These are phyloP conservation scores for Frankliniella fusca DNA, from an alignment of 2,888 invertebrate species.

Conservation along the genomic window DNA sequence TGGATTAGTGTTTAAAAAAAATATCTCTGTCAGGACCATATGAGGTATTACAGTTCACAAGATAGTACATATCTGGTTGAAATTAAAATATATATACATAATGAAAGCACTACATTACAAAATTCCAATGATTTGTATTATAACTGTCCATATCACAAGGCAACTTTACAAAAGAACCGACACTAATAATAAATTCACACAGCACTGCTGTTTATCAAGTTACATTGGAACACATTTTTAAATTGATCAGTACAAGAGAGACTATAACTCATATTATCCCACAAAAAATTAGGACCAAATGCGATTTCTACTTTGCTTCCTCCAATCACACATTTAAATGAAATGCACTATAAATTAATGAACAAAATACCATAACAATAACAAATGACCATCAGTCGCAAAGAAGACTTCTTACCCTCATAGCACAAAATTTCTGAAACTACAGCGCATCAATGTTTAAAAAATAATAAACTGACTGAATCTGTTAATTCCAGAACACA, in stretches of 20 bases:
- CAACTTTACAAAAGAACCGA: constrained; percentile 12
- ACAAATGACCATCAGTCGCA: background rate
- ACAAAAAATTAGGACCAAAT: background rate
- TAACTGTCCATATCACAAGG: constrained; percentile 3
- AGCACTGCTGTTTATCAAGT: background rate
- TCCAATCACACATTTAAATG: background rate
- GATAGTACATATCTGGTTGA: background rate
- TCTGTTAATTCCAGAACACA: background rate
- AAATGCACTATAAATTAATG: background rate
- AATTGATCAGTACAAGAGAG: constrained; percentile 6
- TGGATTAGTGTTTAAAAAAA: background rate
- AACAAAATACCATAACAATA: background rate
- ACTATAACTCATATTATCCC: background rate
- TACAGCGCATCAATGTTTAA: background rate
- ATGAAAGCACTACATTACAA: background rate
- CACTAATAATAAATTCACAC: background rate
- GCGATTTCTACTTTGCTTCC: background rate
- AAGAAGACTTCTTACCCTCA: background rate
- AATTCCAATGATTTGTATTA: background rate
- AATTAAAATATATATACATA: background rate
- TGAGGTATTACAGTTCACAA: too few relatives aligned
- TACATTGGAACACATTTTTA: constrained; percentile 1
- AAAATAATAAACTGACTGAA: constrained; percentile 2
- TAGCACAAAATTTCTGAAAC: too few relatives aligned
- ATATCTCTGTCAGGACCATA: background rate